Percentiles rank a stretch among this genome's conserved stretches.
Evolutionary conservation across 2,797 vertebrate species (phyloP).

Genomic region (Denticeps clupeoides): DNA sequence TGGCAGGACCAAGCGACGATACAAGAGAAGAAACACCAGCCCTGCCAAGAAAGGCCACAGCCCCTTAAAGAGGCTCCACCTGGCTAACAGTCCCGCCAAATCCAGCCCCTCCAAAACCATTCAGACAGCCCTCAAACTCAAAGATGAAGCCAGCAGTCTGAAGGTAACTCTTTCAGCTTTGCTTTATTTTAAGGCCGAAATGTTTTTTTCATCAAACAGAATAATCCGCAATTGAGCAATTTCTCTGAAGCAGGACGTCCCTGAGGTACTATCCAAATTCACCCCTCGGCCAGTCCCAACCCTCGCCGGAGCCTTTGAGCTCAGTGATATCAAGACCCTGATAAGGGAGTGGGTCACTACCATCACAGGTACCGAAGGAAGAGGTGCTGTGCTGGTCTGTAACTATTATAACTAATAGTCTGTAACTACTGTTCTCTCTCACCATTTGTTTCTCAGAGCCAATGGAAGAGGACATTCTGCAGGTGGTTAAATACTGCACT

Average conservation of each 20-base stretch:
- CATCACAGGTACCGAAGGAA: constrained; percentile 61
- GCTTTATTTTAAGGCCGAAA: background rate
- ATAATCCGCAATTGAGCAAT: no score
- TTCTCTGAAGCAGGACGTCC: constrained; percentile 38
- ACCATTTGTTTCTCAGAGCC: constrained; percentile 62
- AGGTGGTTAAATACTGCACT: constrained; percentile 96
- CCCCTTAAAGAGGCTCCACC: constrained; percentile 67
- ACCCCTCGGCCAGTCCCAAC: constrained; percentile 62
- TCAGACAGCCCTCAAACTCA: constrained; percentile 56
- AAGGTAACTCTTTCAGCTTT: constrained; percentile 57
- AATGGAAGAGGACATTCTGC: constrained; percentile 97
- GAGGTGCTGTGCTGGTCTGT: no score
- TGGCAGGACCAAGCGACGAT: constrained; percentile 67
- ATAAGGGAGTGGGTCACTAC: constrained; percentile 93
- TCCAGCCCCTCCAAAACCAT: constrained; percentile 61
- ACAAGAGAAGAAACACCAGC: constrained; percentile 70
- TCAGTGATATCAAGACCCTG: constrained; percentile 78
- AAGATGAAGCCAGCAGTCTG: constrained; percentile 41
- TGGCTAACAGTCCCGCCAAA: constrained; percentile 66
- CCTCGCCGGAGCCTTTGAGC: constrained; percentile 81
- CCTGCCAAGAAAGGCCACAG: constrained; percentile 71
- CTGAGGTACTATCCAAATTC: constrained; percentile 34
- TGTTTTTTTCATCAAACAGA: background rate
- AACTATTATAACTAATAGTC: no score
- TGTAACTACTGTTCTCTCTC: constrained; percentile 36